Evolutionary conservation across 2,113 vertebrate genomes (phyloP).

Genomic region (Centropus unirufus): DNA sequence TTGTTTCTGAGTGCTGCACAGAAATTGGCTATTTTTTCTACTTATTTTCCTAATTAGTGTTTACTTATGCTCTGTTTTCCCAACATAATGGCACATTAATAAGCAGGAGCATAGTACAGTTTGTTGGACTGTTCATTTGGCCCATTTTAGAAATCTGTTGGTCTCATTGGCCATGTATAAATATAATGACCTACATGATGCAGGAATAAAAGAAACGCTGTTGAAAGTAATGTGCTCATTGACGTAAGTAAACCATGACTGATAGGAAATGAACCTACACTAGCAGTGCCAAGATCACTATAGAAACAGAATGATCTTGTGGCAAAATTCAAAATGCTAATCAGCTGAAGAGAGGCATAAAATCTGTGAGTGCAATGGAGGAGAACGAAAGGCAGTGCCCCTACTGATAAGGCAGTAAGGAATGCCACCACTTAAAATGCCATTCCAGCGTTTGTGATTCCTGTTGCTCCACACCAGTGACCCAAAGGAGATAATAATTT

Average conservation of each 20-base stretch:
- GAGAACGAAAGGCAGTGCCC: background rate
- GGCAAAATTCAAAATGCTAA: constrained; percentile 33
- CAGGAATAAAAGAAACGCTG: constrained; percentile 13
- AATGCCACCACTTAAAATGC: background rate
- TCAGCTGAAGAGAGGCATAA: background rate
- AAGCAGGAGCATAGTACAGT: background rate
- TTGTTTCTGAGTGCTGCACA: background rate
- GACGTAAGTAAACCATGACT: constrained; percentile 38
- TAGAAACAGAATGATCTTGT: constrained; percentile 31
- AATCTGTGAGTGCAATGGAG: background rate
- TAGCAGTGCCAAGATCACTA: constrained; percentile 1
- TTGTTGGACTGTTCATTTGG: constrained; percentile 19
- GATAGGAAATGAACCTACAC: constrained; percentile 28
- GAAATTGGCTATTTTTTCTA: background rate
- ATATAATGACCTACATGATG: constrained; percentile 17
- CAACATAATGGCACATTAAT: background rate
- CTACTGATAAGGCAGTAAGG: background rate
- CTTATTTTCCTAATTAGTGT: background rate
- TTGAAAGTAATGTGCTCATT: background rate
- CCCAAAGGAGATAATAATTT: background rate
- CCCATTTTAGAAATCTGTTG: constrained; percentile 25
- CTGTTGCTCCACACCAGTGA: background rate
- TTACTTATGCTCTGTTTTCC: constrained; percentile 26
- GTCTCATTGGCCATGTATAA: constrained; percentile 30
- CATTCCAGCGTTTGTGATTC: background rate